Evolutionary conservation across 1,140 invertebrate genomes (phyloP), one percentile per base, ranked within the genome.

Genomic region (Cardiocondyla obscurior): DNA sequence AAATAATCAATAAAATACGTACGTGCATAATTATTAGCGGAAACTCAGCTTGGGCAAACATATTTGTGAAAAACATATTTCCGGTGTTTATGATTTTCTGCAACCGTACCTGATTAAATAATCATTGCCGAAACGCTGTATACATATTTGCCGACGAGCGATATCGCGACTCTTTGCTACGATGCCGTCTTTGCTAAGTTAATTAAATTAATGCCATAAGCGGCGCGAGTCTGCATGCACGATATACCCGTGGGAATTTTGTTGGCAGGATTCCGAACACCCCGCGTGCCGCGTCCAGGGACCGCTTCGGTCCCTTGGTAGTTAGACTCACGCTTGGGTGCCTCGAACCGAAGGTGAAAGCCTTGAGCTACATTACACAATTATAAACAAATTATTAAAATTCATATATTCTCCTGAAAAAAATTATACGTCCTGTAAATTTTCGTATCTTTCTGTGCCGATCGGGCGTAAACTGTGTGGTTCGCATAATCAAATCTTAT

Each of bases 161-260:
- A 64, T 49, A 36, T 58, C 22, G 28, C 36, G 10, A 74, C 39
- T 30, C 25, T 53, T 7, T n/a, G 39, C 6, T 36, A 36, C 0
- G 53, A 49, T 25, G 6, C 19, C n/a, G 19, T 76, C 39, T 74
- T 76, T 76, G n/a, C 19, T 44, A 49, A 64, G 19, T 64, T 76
- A 76, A 76, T 76, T 76, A 76, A 76, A 76, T 76, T 76, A 76
- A 64, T 62, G 33, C 7, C 19, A 12, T 76, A 64, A 64, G 73
- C 36, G 36, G 42, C 42, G 30, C 36, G 39, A 51, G 42, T 64
- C 60, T n/a, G 39, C 57, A 30, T 76, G 72, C 19, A 28, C 12
- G 28, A 7, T 62, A 39, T 46, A 60, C 57, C 42, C 46, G 57
- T 64, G 55, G 70, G 70, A 74, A 74, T 74, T 16, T 57, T 22